Percentiles rank a stretch among this genome's conserved stretches.
Conservation (phyloP, 1,140 invertebrate genomes). For the Propsilocerus akamusi region DNA sequence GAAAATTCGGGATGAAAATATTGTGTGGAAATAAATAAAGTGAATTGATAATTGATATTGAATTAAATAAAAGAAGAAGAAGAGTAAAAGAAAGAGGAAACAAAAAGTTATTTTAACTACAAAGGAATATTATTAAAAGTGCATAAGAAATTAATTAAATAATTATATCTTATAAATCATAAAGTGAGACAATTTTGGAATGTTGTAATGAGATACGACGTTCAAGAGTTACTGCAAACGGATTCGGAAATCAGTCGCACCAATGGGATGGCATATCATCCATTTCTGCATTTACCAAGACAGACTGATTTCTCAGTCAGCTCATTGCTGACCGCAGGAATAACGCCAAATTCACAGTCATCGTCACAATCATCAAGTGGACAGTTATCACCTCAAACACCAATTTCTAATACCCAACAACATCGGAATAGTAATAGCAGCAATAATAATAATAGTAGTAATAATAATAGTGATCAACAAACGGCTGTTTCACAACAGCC, state of each 20-base stretch:
- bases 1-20: too few species aligned
- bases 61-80: neutral
- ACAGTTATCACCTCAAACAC: slow-evolving; percentile 8
- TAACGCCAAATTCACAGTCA: slow-evolving; percentile 14
- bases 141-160: neutral
- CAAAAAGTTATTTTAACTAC: too few species aligned
- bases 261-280: slow-evolving; percentile 47
- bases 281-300: slow-evolving; percentile 47
- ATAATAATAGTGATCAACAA: slow-evolving; percentile 6
- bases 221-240: slow-evolving; percentile 37
- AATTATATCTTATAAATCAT: neutral
- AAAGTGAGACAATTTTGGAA: slow-evolving; percentile 13
- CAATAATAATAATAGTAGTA: slow-evolving; percentile 7
- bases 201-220: slow-evolving; percentile 29
- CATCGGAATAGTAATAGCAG: slow-evolving; percentile 9
- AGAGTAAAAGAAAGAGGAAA: neutral
- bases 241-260: slow-evolving; percentile 36
- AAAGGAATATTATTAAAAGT: too few species aligned
- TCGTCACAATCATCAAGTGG: slow-evolving; percentile 23
- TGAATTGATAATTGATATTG: neutral
- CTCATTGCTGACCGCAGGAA: slow-evolving; percentile 58
- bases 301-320: slow-evolving; percentile 86
- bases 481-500: slow-evolving; percentile 28
- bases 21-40: neutral
- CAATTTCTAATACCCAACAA: slow-evolving; percentile 12